These are phyloP conservation scores for Siniperca scherzeri DNA, from an alignment of 2,797 vertebrate species.

Conservation along the genomic window DNA sequence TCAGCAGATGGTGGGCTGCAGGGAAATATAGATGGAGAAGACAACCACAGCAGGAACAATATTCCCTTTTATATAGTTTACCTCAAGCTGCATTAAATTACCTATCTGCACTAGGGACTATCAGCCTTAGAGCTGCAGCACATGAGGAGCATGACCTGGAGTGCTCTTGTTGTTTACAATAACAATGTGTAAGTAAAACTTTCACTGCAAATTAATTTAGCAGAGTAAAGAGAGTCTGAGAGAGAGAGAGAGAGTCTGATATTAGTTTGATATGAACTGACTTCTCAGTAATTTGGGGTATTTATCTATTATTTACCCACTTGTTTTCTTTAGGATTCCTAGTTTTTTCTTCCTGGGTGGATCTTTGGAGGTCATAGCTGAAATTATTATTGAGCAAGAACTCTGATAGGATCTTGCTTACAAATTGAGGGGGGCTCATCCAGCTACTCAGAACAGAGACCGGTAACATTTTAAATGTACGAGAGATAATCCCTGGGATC, in stretches of 20 bases:
- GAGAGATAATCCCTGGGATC: slow-evolving; percentile 52
- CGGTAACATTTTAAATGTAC: slow-evolving; percentile 37
- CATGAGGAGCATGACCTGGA: slow-evolving; percentile 10
- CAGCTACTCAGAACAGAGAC: slow-evolving; percentile 11
- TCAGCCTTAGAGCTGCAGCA: slow-evolving; percentile 5
- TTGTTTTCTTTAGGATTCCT: slow-evolving; percentile 13
- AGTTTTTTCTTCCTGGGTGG: background rate
- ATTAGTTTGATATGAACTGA: slow-evolving; percentile 15
- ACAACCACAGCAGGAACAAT: slow-evolving; percentile 49
- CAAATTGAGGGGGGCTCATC: slow-evolving; percentile 32
- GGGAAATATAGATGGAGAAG: slow-evolving; percentile 64
- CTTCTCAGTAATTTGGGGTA: background rate
- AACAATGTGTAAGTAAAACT: slow-evolving; percentile 15
- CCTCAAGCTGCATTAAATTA: slow-evolving; percentile 59
- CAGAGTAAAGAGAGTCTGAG: background rate
- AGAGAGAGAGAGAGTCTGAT: background rate
- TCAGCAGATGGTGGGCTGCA: slow-evolving; percentile 58
- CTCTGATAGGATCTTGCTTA: slow-evolving; percentile 47
- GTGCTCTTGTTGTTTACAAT: slow-evolving; percentile 9
- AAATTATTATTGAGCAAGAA: slow-evolving; percentile 41
- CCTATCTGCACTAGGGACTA: slow-evolving; percentile 20
- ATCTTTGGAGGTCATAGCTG: slow-evolving; percentile 45
- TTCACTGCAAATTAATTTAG: slow-evolving; percentile 25
- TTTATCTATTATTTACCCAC: slow-evolving; percentile 13
- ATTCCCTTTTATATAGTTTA: slow-evolving; percentile 62